Base-by-base conservation (phyloP, 2,797 vertebrate genomes). In the Sarcoramphus papa region DNA sequence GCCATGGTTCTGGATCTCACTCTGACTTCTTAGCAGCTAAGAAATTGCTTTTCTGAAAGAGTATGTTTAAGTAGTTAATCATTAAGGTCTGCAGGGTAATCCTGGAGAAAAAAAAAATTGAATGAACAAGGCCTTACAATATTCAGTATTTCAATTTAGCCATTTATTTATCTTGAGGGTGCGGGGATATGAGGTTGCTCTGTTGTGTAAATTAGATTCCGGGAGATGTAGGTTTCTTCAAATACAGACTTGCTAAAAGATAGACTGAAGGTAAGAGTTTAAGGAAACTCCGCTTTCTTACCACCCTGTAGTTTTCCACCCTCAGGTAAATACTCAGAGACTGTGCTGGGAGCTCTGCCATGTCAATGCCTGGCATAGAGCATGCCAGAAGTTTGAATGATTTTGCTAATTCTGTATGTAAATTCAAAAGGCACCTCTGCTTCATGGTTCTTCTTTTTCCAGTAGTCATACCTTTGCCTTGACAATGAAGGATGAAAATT, bases 31-130 rank as follows among this genome's bases (percentile, higher is more conserved):
- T 68, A 95, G 77, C 63, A 92, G 72, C 88, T 75, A 63, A 80
- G 95, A 89, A 93, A 95, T 93, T 81, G 85, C 81, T 89, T 95
- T 94, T 93, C 92, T 91, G 41, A 70, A 83, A 67, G 78, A 91
- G 56, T 77, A 4, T 56, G n/a, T 68, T 81, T 83, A 89, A 95
- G 64, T 48, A 89, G 83, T 85, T 96, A 84, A 91, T 92, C 88
- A 57, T 62, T 72, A 82, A 94, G 47, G 27, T 84, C 89, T 96
- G 75, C 41, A 88, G 91, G 85, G 85, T 94, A 81, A 92, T 93
- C 84, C 63, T 51, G 6, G 65, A 27, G 67, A 8, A 53, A 79
- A 75, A 80, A 72, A 78, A 25, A 92, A 78, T 70, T 78, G 92
- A 88, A 81, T 68, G 48, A 95, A 85, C 22, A 83, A 92, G 84